phyloP scores from a whole-genome alignment of 1,140 invertebrate species.

The Bombus confusus region DNA sequence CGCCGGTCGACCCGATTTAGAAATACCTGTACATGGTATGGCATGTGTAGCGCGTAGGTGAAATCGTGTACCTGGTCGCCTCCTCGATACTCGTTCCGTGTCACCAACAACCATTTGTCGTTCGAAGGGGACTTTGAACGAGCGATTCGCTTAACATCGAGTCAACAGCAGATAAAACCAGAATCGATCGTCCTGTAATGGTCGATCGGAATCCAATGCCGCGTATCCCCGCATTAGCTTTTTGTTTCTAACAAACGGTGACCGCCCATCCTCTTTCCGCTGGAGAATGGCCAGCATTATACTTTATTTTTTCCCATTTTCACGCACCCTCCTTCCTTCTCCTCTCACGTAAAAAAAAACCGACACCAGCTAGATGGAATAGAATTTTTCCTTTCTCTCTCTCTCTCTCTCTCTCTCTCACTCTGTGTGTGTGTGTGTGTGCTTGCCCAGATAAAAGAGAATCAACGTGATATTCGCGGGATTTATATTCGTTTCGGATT shows the following conservation, averaged over 20 bases:
- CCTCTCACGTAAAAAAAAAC: neutral
- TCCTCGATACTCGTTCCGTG: slow-evolving; percentile 49
- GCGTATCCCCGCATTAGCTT: slow-evolving; percentile 62
- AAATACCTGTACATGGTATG: neutral
- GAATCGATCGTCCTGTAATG: slow-evolving; percentile 65
- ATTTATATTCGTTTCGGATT: neutral
- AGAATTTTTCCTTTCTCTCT: neutral
- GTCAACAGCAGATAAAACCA: slow-evolving; percentile 69
- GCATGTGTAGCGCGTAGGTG: neutral
- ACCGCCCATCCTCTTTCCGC: slow-evolving; percentile 37
- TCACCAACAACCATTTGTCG: slow-evolving; percentile 63
- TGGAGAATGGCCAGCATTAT: slow-evolving; percentile 19
- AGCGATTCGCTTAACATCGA: slow-evolving; percentile 68
- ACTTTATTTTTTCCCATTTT: slow-evolving; percentile 47
- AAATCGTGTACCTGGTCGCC: slow-evolving; percentile 6
- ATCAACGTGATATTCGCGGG: neutral
- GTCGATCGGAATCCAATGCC: slow-evolving; percentile 63
- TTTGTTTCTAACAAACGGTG: slow-evolving; percentile 61
- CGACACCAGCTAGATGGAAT: neutral
- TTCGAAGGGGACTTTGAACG: slow-evolving; percentile 46
- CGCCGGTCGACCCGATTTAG: neutral
- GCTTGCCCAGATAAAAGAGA: neutral
- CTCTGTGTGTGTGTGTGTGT: too few relatives aligned
- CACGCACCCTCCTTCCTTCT: slow-evolving; percentile 2
- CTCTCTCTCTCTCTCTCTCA: neutral